Conservation (phyloP, 2,113 vertebrate genomes). For the Synchiropus splendidus region DNA sequence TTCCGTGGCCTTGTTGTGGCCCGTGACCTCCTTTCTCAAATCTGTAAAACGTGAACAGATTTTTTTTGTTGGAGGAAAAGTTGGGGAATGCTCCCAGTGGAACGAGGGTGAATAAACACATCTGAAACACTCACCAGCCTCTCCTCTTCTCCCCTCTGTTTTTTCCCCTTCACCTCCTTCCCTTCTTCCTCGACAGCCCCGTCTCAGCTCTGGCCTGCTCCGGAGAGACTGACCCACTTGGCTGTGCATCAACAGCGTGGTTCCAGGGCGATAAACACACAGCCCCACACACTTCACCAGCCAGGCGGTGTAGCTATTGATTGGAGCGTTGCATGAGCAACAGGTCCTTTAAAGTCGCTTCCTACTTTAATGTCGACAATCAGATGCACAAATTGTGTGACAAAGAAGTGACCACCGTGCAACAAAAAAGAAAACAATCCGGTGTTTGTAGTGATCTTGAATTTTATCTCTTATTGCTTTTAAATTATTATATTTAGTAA, state of each 20-base stretch:
- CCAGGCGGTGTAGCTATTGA: slow-evolving; percentile 7
- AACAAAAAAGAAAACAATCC: too few species aligned
- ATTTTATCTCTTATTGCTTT: too few species aligned
- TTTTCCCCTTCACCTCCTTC: slow-evolving; percentile 12
- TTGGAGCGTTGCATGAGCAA: slow-evolving; percentile 6
- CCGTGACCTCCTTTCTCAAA: slow-evolving; percentile 25
- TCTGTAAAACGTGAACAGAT: slow-evolving; percentile 45
- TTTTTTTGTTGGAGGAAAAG: slow-evolving; percentile 19
- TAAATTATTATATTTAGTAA: too few species aligned
- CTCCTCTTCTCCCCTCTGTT: slow-evolving; percentile 7
- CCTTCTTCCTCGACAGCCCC: slow-evolving; percentile 15
- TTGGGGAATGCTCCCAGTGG: slow-evolving; percentile 10
- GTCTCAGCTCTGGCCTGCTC: slow-evolving; percentile 20
- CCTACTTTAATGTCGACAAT: too few species aligned
- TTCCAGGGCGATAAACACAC: slow-evolving; percentile 33
- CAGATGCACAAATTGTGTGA: too few species aligned
- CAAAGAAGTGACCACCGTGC: too few species aligned
- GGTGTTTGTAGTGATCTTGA: too few species aligned
- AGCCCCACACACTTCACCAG: slow-evolving; percentile 9
- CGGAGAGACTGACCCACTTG: slow-evolving; percentile 45
- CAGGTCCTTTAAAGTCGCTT: not conserved
- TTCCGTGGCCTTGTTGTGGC: slow-evolving; percentile 29
- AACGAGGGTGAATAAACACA: slow-evolving; percentile 40
- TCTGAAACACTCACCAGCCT: slow-evolving; percentile 5
- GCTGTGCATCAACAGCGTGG: slow-evolving; percentile 20